Percentiles rank a stretch among this genome's conserved stretches.
Conservation (phyloP, 1,140 invertebrate genomes). For the Drosophila littoralis region DNA sequence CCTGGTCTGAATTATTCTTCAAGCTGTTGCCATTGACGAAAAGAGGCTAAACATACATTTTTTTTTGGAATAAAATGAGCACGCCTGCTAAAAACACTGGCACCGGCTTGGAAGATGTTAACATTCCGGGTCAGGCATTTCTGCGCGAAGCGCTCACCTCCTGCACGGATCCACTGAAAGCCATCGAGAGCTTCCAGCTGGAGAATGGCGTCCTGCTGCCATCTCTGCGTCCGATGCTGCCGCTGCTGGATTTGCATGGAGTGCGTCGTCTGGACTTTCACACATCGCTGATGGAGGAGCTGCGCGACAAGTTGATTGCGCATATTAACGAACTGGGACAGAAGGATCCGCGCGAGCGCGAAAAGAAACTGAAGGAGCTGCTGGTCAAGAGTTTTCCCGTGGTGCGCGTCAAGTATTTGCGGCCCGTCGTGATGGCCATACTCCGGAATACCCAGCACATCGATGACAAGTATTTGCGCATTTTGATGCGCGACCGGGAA, state of each 20-base stretch:
- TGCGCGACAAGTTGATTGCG: conserved; percentile 94
- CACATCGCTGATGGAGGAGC: conserved; percentile 96
- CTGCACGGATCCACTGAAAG: conserved; percentile 97
- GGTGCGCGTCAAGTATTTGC: conserved; percentile 94
- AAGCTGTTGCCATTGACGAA: background rate
- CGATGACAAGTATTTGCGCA: conserved; percentile 95
- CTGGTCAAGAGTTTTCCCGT: conserved; percentile 97
- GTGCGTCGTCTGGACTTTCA: conserved; percentile 97
- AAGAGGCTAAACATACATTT: background rate
- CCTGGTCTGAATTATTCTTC: background rate
- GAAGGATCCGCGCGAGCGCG: conserved; percentile 91
- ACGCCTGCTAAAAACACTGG: conserved; percentile 78
- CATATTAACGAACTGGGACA: conserved; percentile 95
- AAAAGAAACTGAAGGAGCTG: conserved; percentile 95
- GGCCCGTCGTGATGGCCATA: conserved; percentile 97
- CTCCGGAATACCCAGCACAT: conserved; percentile 97
- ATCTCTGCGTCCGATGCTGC: conserved; percentile 96
- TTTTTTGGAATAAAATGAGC: conserved; percentile 47
- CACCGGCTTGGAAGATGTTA: conserved; percentile 92
- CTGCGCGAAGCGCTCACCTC: conserved; percentile 96
- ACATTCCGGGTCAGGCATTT: conserved; percentile 95
- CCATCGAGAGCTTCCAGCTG: conserved; percentile 98
- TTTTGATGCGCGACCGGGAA: conserved; percentile 95
- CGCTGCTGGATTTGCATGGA: conserved; percentile 96
- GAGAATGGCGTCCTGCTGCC: conserved; percentile 97